Evolutionary conservation across 92 coral and sea anemone genomes (phyloP).

Genomic region (Actinernus sp.): DNA sequence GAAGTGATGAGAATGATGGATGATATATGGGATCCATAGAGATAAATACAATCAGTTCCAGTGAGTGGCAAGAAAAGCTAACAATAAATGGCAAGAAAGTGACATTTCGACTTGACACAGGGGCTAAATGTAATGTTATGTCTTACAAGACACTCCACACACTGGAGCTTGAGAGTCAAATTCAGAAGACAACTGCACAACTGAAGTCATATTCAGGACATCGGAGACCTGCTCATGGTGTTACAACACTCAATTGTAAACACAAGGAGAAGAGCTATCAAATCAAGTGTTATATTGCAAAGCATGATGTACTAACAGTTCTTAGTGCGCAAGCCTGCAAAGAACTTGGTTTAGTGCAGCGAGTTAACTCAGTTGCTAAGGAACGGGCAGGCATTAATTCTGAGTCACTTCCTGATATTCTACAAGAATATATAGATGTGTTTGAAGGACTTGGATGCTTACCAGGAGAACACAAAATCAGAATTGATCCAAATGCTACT

Average conservation of each 20-base stretch:
- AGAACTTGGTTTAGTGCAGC: constrained; percentile 22
- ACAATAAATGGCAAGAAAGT: constrained; percentile 20
- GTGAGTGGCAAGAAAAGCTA: constrained; percentile 32
- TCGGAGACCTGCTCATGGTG: constrained; percentile 11
- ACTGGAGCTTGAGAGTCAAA: constrained; percentile 2
- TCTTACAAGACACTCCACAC: constrained; percentile 23
- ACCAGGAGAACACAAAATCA: constrained; percentile 43
- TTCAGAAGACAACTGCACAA: constrained; percentile 10
- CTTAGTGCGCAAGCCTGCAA: constrained; percentile 45
- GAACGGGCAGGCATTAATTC: not conserved
- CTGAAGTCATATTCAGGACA: constrained; percentile 40
- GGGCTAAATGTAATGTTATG: constrained; percentile 47
- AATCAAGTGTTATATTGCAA: constrained; percentile 35
- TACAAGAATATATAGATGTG: constrained; percentile 44
- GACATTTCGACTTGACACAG: constrained; percentile 29
- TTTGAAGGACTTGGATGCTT: constrained; percentile 54
- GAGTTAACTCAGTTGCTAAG: constrained; percentile 9
- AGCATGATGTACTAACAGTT: constrained; percentile 26
- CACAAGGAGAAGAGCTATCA: constrained; percentile 8
- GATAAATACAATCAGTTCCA: not conserved
- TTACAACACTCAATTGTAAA: constrained; percentile 27
- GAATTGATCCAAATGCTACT: constrained; percentile 15
- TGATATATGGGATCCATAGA: constrained; percentile 18
- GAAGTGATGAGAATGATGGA: not conserved
- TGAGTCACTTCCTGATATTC: constrained; percentile 13